Conservation (phyloP, 1,140 invertebrate genomes). For the Drosophila ananassae region DNA sequence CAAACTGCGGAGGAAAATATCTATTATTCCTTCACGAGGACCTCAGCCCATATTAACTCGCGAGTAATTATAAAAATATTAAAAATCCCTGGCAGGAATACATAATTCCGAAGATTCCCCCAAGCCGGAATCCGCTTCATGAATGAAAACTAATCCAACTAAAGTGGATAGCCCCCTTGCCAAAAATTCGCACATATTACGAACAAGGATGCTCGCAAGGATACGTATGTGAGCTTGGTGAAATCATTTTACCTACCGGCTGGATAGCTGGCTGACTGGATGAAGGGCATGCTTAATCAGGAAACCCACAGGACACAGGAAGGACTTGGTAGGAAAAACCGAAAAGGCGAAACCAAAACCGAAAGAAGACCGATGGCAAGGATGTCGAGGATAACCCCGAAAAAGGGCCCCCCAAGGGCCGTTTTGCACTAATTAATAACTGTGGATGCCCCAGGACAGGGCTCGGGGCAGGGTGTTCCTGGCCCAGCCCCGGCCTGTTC, state of each 20-base stretch:
- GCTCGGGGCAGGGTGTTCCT: neutral
- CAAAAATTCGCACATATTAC: constrained; percentile 40
- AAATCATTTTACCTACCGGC: constrained; percentile 42
- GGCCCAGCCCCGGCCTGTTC: neutral
- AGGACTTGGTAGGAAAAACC: constrained; percentile 11
- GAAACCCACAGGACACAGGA: constrained; percentile 51
- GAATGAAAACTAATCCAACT: constrained; percentile 9
- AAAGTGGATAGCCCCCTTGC: constrained; percentile 28
- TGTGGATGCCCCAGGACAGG: constrained; percentile 59
- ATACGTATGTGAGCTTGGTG: constrained; percentile 6
- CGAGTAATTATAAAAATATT: neutral
- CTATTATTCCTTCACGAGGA: neutral
- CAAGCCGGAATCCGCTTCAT: constrained; percentile 10
- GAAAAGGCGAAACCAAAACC: constrained; percentile 14
- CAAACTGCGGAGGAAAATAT: neutral
- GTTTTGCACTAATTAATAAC: constrained; percentile 82
- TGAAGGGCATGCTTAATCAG: constrained; percentile 55
- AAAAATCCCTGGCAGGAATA: neutral
- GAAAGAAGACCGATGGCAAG: constrained; percentile 27
- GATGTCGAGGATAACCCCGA: constrained; percentile 9
- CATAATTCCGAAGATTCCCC: neutral
- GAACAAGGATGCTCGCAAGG: neutral
- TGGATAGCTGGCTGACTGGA: too few relatives aligned
- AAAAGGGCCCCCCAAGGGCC: constrained; percentile 71
- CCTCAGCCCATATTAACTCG: neutral